Evolutionary conservation across 1,140 invertebrate genomes (phyloP).

Genomic region (Trichonephila clavipes): DNA sequence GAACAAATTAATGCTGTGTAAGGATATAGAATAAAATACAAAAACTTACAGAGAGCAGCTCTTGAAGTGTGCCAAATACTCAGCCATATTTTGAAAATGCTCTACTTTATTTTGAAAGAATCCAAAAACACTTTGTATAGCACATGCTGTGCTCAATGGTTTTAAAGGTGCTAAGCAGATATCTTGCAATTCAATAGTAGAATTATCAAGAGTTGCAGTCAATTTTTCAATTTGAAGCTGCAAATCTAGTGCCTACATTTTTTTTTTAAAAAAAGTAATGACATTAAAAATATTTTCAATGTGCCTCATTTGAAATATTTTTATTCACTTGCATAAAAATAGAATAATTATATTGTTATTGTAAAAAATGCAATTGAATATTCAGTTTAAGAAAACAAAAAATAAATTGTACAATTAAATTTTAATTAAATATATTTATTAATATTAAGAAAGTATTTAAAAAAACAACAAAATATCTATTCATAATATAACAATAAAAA

Average conservation of each 20-base stretch:
- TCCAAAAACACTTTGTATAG: conserved; percentile 94
- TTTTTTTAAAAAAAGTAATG: neutral
- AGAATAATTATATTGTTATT: neutral
- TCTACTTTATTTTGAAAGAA: conserved; percentile 90
- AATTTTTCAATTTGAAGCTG: conserved; percentile 86
- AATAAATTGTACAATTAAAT: neutral
- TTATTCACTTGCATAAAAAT: neutral
- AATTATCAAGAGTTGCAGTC: conserved; percentile 45
- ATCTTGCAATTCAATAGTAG: conserved; percentile 86
- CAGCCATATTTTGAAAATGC: conserved; percentile 81
- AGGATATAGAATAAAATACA: neutral
- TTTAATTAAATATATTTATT: too few relatives aligned
- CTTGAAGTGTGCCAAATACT: conserved; percentile 90
- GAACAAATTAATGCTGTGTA: neutral
- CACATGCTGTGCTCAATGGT: conserved; percentile 86
- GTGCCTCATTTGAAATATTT: neutral
- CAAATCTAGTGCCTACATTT: conserved; percentile 85
- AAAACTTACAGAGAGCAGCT: conserved; percentile 81
- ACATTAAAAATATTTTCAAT: too few relatives aligned
- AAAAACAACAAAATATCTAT: too few relatives aligned
- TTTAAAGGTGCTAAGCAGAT: conserved; percentile 93
- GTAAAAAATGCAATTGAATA: neutral
- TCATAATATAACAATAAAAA: too few relatives aligned
- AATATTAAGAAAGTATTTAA: too few relatives aligned
- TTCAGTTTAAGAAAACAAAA: neutral